phyloP scores from a whole-genome alignment of 2,888 invertebrate species.

The Caradrina kadenii region DNA sequence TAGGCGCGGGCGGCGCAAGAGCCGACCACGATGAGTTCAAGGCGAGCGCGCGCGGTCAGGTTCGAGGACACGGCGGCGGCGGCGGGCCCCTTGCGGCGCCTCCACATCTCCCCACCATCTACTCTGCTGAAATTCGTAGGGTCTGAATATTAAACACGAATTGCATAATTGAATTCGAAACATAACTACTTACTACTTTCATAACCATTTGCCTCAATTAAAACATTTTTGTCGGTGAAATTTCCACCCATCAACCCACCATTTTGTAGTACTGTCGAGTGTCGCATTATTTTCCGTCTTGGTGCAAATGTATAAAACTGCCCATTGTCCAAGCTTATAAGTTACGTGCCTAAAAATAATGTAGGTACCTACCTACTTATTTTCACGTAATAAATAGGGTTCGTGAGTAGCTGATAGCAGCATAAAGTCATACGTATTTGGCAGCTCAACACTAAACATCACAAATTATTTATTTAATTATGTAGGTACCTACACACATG shows the following conservation, averaged over 20 bases:
- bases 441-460: too few relatives aligned
- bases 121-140: conserved; percentile 56
- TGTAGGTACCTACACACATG: too few relatives aligned
- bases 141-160: conserved; percentile 27
- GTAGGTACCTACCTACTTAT: too few relatives aligned
- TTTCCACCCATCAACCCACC: too few relatives aligned
- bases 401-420: too few relatives aligned
- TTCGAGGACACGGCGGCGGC: conserved; percentile 86
- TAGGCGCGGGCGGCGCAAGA: conserved; percentile 72
- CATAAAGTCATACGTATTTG: too few relatives aligned
- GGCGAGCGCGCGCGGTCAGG: conserved; percentile 90
- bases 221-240: neutral
- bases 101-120: conserved; percentile 73
- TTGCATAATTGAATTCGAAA: conserved; percentile 1
- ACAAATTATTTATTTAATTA: too few relatives aligned
- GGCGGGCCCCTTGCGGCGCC: conserved; percentile 84
- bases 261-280: neutral
- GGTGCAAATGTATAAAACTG: neutral
- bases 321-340: neutral
- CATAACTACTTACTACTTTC: neutral
- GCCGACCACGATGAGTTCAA: conserved; percentile 87
- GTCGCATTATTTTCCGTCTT: neutral
- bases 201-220: neutral
- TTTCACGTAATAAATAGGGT: too few relatives aligned
- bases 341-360: too few relatives aligned